Percentiles rank a stretch among this genome's conserved stretches.
Evolutionary conservation across 2,888 invertebrate species (phyloP).

Genomic region (Plutella xylostella): DNA sequence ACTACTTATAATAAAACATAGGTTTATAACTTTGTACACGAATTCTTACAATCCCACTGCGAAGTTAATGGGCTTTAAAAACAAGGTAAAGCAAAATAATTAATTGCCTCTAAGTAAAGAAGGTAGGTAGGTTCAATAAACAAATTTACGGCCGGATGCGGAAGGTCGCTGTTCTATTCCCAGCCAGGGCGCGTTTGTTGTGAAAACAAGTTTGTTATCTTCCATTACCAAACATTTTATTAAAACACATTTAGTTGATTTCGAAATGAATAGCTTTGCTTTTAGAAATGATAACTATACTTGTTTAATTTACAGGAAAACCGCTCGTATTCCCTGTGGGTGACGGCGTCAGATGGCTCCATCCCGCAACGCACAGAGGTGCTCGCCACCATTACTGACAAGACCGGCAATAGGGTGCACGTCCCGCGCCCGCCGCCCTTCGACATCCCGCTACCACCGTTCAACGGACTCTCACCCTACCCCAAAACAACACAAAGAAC

Average conservation of each 20-base stretch:
- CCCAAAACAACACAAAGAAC: constrained; percentile 31
- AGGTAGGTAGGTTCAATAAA: too few relatives aligned
- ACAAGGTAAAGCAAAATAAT: too few relatives aligned
- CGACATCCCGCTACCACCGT: constrained; percentile 21
- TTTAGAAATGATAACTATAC: not conserved
- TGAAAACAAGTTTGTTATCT: not conserved
- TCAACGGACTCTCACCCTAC: constrained; percentile 27
- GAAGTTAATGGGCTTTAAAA: too few relatives aligned
- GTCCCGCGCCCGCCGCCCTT: constrained; percentile 39
- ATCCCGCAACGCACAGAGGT: constrained; percentile 55
- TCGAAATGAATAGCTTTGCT: not conserved
- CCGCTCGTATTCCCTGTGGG: constrained; percentile 53
- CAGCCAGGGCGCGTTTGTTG: too few relatives aligned
- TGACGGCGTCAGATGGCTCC: constrained; percentile 47
- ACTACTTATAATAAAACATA: too few relatives aligned
- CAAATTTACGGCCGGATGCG: too few relatives aligned
- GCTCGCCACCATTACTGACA: constrained; percentile 46
- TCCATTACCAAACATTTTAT: not conserved
- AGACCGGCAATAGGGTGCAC: constrained; percentile 33
- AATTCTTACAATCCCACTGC: too few relatives aligned
- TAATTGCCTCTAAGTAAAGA: too few relatives aligned
- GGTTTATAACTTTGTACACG: too few relatives aligned
- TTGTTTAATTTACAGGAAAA: constrained; percentile 44
- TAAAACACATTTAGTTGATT: not conserved
- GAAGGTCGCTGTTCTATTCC: too few relatives aligned